phyloP scores from a whole-genome alignment of 2,888 invertebrate genomes.

The Byasa hedistus region DNA sequence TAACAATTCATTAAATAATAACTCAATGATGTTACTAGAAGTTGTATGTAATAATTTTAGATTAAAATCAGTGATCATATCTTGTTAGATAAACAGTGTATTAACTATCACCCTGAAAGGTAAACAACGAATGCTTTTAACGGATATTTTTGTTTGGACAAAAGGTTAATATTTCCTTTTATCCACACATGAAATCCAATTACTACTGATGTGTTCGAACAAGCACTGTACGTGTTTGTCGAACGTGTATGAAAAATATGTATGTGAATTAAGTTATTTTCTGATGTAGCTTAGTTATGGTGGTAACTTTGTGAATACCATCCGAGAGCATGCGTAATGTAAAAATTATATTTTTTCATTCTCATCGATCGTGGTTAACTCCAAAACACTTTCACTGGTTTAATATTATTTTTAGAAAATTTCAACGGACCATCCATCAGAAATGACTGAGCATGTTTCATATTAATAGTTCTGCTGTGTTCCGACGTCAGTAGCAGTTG shows the following conservation, averaged over 20 bases:
- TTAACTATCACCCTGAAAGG: no score
- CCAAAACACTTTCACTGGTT: background rate
- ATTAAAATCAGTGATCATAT: no score
- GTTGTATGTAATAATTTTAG: no score
- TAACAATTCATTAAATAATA: no score
- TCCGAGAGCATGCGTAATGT: no score
- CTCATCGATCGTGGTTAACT: no score
- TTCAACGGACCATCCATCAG: background rate
- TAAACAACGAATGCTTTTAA: background rate
- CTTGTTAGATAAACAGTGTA: no score
- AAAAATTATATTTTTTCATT: no score
- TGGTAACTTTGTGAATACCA: no score
- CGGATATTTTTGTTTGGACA: background rate
- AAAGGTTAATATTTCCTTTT: background rate
- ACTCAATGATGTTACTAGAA: no score
- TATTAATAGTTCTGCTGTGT: slow-evolving; percentile 17
- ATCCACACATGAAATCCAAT: slow-evolving; percentile 1
- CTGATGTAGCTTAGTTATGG: background rate
- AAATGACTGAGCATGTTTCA: slow-evolving; percentile 1
- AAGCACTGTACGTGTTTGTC: background rate
- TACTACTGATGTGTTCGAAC: background rate
- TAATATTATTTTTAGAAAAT: background rate
- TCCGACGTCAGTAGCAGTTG: slow-evolving; percentile 6
- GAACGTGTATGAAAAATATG: background rate
- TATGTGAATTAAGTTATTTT: slow-evolving; percentile 1